Base-by-base conservation (phyloP, 1,140 invertebrate genomes). In the Drosophila persimilis region DNA sequence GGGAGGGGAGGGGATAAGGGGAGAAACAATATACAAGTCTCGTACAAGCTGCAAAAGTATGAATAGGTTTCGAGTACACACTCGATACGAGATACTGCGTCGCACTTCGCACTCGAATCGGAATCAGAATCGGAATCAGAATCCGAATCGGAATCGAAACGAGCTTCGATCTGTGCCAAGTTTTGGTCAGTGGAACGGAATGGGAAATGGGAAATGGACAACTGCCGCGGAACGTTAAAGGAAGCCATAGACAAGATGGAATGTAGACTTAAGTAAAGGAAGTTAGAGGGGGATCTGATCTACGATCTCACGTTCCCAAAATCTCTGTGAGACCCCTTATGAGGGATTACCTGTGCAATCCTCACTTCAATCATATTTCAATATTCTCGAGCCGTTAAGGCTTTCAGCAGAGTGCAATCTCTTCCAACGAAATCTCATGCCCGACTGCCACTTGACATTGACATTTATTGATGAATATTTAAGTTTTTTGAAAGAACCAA, bases 181-280 rank as follows among this genome's bases (percentile, higher is more conserved):
- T 31, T 31, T 79, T 84, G 80, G 80, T 84, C 80, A 83, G 65
- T 83, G 57, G 74, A 58, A 73, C 73, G 75, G 73, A 73, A 65
- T 74, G 48, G 60, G 60, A 74, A 73, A 65, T 74, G 48, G 60
- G 60, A 74, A 74, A 52, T 74, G 60, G 39, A 41, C 43, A 29
- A 29, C 39, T 47, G 41, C 20, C 47, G 45, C 15, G 15, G 41
- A 43, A 55, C 20, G 20, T 0, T 0, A 5, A 24, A 24, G 47
- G 69, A 53, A 53, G 56, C 26, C 35, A 31, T 60, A 48, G 48
- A 46, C 7, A 17, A 35, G 48, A 31, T 8, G 26, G 39, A 17
- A 29, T 47, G 53, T 57, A 56, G 52, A 47, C 3, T 31, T 9
- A 17, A 20, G 26, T 17, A 64, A 66, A 66, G 50, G 62, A 66